phyloP scores from a whole-genome alignment of 2,888 invertebrate species.

The Notodonta ziczac region DNA sequence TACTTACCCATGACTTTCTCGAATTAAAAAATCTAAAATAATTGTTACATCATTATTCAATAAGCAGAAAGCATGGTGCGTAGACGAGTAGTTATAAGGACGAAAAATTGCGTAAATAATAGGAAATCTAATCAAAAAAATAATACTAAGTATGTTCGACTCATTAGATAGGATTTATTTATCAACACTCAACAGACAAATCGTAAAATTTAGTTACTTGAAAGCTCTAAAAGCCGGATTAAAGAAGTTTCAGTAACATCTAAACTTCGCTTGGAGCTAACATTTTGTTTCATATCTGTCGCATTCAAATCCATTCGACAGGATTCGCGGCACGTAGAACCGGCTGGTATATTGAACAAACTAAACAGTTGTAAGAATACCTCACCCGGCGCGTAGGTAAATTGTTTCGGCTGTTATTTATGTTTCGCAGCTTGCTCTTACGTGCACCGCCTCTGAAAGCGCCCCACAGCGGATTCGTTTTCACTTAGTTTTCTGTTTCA shows the following conservation, averaged over 20 bases:
- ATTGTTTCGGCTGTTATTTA: conserved; percentile 81
- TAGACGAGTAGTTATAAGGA: too few species aligned
- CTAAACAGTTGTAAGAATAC: conserved; percentile 82
- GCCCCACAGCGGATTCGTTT: conserved; percentile 45
- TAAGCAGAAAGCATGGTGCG: too few species aligned
- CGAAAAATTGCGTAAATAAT: too few species aligned
- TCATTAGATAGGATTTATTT: too few species aligned
- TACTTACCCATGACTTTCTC: too few species aligned
- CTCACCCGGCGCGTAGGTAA: conserved; percentile 76
- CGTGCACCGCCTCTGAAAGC: conserved; percentile 69
- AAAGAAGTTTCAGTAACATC: neutral
- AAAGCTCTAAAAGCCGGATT: neutral
- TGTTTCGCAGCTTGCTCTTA: conserved; percentile 78
- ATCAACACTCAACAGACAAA: too few species aligned
- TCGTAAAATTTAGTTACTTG: too few species aligned
- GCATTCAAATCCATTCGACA: conserved; percentile 25
- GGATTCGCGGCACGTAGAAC: conserved; percentile 72
- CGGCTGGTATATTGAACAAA: conserved; percentile 77
- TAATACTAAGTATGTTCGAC: too few species aligned
- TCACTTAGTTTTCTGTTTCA: conserved; percentile 47
- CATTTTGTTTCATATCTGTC: conserved; percentile 23
- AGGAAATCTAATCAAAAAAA: too few species aligned
- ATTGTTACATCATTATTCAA: too few species aligned
- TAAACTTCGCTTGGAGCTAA: neutral
- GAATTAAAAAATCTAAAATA: too few species aligned